Base-by-base conservation (phyloP, 2,113 vertebrate genomes). In the Epinephelus lanceolatus region DNA sequence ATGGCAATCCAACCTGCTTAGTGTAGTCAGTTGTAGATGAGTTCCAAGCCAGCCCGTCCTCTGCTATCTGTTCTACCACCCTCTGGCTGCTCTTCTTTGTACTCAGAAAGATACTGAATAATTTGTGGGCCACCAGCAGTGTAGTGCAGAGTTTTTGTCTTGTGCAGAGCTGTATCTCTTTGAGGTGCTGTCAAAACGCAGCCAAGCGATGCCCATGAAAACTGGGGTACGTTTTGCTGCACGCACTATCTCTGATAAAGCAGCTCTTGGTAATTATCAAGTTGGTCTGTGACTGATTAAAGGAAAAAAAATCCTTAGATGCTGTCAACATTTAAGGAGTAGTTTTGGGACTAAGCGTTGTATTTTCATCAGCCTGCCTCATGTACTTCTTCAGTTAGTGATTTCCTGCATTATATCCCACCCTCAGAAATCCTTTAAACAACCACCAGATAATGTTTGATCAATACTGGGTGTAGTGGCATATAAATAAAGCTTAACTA, bases 71-170 rank as follows among this genome's bases (percentile, higher is more conserved):
- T 42, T 77, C 76, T 52, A 23, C 87, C 76, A 57, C 86, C 91
- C 84, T 79, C 85, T 70, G 84, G 88, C 91, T 88, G 76, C 87
- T 71, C 78, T 1, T 81, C 89, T 92, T 81, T 88, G 88, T 90
- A 57, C 86, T 85, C 66, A 0, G 60, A 84, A 47, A 86, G 73
- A 90, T 68, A 27, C 91, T 93, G 91, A 92, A 92, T 94, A 90
- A 93, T 94, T 94, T 93, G 91, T 92, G 92, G 88, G 88, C 93
- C 90, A 91, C 88, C 88, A 83, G 76, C 87, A 71, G 88, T 30
- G 82, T 60, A 68, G 83, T 71, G 81, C 83, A 62, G 74, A 62
- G 56, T 82, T 85, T 86, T 85, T 83, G 87, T 85, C 85, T 85
- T 83, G 77, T 81, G 87, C 81, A 52, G 79, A 81, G 83, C 80